phyloP scores from a whole-genome alignment of 1,140 invertebrate species.

The Ips nitidus region DNA sequence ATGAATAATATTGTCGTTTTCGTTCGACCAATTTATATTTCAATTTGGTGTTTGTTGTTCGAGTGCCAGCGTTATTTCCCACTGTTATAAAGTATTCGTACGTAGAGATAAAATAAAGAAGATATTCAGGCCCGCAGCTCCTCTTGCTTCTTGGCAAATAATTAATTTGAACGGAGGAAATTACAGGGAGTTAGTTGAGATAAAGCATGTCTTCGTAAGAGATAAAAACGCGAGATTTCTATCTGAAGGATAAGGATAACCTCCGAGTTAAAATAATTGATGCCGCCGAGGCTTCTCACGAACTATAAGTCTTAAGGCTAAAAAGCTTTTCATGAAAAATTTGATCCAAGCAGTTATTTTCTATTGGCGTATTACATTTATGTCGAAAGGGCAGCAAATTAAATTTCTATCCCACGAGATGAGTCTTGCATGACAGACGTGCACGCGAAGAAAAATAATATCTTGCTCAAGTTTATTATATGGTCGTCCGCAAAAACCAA shows the following conservation, averaged over 20 bases:
- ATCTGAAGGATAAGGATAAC: constrained; percentile 32
- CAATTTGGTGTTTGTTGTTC: constrained; percentile 11
- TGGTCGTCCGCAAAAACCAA: not conserved
- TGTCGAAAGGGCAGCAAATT: constrained; percentile 12
- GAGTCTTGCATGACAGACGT: not conserved
- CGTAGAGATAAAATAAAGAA: constrained; percentile 23
- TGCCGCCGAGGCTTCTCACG: constrained; percentile 28
- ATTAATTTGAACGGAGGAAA: constrained; percentile 25
- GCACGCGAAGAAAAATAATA: not conserved
- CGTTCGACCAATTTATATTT: constrained; percentile 24
- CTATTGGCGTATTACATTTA: constrained; percentile 10
- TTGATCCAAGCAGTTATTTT: constrained; percentile 11
- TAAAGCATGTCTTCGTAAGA: constrained; percentile 17
- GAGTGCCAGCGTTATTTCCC: not conserved
- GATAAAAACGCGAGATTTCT: constrained; percentile 32
- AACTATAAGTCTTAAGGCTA: constrained; percentile 14
- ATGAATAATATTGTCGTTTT: constrained; percentile 27
- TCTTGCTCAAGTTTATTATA: not conserved
- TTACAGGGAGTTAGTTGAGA: constrained; percentile 24
- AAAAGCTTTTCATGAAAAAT: constrained; percentile 13
- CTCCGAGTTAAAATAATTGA: constrained; percentile 32
- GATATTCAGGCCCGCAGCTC: constrained; percentile 14
- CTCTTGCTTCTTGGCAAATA: not conserved
- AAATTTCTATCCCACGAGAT: constrained; percentile 12
- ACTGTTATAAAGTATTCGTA: not conserved